phyloP scores from a whole-genome alignment of 2,797 vertebrate species.

The Apogon hyalosoma region DNA sequence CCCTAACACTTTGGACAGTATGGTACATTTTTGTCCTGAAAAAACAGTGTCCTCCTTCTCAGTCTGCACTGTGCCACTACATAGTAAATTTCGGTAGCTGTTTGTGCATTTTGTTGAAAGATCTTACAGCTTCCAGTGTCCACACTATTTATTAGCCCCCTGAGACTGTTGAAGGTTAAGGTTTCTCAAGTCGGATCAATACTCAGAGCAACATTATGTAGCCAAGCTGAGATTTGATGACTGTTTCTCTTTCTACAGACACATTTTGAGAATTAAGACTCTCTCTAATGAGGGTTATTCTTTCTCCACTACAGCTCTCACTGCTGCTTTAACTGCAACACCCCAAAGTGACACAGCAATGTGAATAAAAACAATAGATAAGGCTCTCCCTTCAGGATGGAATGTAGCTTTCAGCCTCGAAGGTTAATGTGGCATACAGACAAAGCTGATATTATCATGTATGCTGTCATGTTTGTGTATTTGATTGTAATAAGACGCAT shows the following conservation, averaged over 20 bases:
- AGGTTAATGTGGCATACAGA: neutral
- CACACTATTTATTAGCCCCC: conserved; percentile 2
- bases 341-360: neutral
- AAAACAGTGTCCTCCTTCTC: conserved; percentile 14
- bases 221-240: neutral
- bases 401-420: neutral
- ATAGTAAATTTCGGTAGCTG: neutral
- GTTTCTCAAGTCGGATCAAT: conserved; percentile 4
- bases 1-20: conserved; percentile 7
- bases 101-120: conserved; percentile 8
- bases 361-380: too few relatives aligned
- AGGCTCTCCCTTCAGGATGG: neutral
- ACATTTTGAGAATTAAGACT: conserved; percentile 8
- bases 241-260: neutral
- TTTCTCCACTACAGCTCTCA: neutral
- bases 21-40: conserved; percentile 11
- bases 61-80: neutral
- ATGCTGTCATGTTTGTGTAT: neutral
- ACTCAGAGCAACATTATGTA: neutral
- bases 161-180: neutral
- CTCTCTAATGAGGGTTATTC: neutral
- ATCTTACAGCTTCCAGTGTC: neutral
- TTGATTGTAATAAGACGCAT: conserved; percentile 2
- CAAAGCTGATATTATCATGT: neutral
- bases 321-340: neutral